A percentile compares a stretch with the other conserved stretches of the same genome.
Evolutionary conservation across 2,888 invertebrate genomes (phyloP).

Genomic region (Agrilus mali): DNA sequence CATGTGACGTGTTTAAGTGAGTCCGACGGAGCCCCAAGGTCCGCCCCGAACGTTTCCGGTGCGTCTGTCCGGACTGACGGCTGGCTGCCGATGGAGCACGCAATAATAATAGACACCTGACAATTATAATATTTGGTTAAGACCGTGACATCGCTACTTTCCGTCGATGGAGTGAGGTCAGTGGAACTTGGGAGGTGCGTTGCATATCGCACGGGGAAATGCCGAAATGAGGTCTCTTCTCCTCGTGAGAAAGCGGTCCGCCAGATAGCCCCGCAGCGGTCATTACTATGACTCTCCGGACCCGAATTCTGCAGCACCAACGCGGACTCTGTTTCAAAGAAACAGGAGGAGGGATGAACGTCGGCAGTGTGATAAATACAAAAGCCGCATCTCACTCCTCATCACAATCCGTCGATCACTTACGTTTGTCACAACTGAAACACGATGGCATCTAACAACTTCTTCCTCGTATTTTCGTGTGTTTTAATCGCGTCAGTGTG

Average conservation of each 20-base stretch:
- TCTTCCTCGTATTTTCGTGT: conserved; percentile 34
- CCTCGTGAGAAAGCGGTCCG: conserved; percentile 37
- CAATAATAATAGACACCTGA: conserved; percentile 1
- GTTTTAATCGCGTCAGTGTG: conserved; percentile 39
- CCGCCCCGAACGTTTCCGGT: conserved; percentile 10
- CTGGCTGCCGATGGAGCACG: conserved; percentile 5
- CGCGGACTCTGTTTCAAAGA: conserved; percentile 6
- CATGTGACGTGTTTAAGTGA: too few species aligned
- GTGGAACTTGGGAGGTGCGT: conserved; percentile 6
- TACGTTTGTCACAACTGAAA: background rate
- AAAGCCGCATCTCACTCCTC: conserved; percentile 23
- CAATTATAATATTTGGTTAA: too few species aligned
- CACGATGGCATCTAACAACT: too few species aligned
- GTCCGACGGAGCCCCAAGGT: conserved; percentile 2
- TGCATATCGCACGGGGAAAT: conserved; percentile 11
- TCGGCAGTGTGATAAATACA: conserved; percentile 29
- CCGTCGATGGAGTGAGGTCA: too few species aligned
- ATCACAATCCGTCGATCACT: conserved; percentile 29
- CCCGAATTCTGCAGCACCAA: conserved; percentile 33
- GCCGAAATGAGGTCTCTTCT: conserved; percentile 30
- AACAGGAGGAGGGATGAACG: conserved; percentile 26
- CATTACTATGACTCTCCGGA: conserved; percentile 31
- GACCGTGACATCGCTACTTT: too few species aligned
- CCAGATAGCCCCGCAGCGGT: conserved; percentile 33
- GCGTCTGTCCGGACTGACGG: conserved; percentile 6